Evolutionary conservation across 2,113 vertebrate genomes (phyloP).

Genomic region (Cyphomyrus discorhynchus): DNA sequence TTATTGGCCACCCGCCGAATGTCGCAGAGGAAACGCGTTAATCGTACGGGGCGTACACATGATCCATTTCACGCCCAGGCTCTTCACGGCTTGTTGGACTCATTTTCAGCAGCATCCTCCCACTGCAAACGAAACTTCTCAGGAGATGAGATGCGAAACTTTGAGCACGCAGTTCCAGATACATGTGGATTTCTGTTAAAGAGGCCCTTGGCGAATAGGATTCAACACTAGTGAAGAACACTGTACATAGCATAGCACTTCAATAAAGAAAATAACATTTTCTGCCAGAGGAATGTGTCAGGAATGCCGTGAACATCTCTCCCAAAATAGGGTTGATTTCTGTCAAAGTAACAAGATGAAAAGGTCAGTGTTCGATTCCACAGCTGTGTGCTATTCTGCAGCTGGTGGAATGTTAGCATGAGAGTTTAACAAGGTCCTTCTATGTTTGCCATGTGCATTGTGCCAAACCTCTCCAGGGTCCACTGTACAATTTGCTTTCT

Average conservation of each 20-base stretch:
- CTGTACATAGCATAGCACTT: slow-evolving; percentile 16
- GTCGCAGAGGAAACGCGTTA: background rate
- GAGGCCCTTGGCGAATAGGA: background rate
- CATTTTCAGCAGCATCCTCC: background rate
- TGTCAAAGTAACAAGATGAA: background rate
- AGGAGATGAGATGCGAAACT: background rate
- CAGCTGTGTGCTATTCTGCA: background rate
- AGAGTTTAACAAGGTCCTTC: background rate
- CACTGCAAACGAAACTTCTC: background rate
- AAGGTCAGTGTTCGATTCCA: slow-evolving; percentile 1
- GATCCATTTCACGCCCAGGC: background rate
- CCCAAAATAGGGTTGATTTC: background rate
- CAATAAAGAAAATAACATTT: background rate
- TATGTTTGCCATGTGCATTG: slow-evolving; percentile 13
- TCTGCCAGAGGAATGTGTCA: background rate
- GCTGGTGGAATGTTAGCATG: slow-evolving; percentile 12
- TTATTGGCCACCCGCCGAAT: background rate
- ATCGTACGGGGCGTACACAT: background rate
- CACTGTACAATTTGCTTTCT: background rate
- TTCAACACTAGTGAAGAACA: slow-evolving; percentile 21
- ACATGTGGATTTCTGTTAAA: background rate
- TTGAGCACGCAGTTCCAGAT: background rate
- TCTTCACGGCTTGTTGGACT: background rate
- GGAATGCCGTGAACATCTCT: background rate
- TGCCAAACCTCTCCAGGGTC: slow-evolving; percentile 23